phyloP scores from a whole-genome alignment of 2,888 invertebrate genomes.

The Chaitophorus viminalis region DNA sequence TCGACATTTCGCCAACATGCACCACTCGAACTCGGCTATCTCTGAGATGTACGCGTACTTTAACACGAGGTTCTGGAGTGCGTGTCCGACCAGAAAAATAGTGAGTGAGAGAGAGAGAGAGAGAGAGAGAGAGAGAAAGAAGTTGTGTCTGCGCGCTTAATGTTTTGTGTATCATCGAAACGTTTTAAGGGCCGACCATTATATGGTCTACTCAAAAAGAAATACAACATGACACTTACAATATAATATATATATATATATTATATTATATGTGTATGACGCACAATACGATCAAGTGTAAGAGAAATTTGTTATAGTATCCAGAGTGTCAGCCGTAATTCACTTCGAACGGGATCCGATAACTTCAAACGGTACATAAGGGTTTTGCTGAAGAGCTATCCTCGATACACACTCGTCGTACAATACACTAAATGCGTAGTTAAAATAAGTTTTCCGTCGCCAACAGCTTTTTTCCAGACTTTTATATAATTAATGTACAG shows the following conservation, averaged over 20 bases:
- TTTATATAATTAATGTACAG: too few species aligned
- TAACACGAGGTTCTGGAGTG: not conserved
- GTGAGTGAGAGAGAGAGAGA: too few species aligned
- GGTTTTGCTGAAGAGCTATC: not conserved
- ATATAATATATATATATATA: constrained; percentile 5
- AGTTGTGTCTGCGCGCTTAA: not conserved
- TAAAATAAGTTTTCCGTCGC: too few species aligned
- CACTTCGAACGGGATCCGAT: constrained; percentile 35
- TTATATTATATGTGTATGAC: not conserved
- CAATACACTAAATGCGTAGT: too few species aligned
- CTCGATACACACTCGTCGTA: too few species aligned
- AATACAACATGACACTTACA: not conserved
- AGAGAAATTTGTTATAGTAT: constrained; percentile 14
- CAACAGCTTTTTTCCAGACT: too few species aligned
- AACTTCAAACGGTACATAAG: constrained; percentile 38
- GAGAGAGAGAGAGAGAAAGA: not conserved
- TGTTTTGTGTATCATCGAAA: constrained; percentile 34
- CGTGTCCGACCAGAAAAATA: constrained; percentile 10
- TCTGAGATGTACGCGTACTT: not conserved
- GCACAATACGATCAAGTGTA: not conserved
- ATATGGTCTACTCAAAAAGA: not conserved
- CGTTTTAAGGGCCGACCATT: constrained; percentile 15
- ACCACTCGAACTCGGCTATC: too few species aligned
- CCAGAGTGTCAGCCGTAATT: not conserved
- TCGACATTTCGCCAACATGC: too few species aligned